Conservation (phyloP, 2,113 vertebrate genomes). For the Neotoma lepida region DNA sequence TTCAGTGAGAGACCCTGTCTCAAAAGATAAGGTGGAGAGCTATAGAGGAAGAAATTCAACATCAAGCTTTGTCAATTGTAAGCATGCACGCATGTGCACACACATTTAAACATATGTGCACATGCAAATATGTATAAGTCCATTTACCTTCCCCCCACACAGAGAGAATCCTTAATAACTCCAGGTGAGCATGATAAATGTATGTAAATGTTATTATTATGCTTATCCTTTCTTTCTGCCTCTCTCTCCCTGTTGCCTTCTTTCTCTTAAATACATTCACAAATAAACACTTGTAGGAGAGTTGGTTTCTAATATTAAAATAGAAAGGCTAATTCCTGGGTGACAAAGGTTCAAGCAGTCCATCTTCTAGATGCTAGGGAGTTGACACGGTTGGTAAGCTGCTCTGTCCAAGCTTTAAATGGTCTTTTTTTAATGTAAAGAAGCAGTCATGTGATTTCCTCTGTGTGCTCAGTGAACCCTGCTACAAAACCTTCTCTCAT, state of each 20-base stretch:
- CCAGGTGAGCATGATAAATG: neutral
- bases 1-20: neutral
- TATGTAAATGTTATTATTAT: neutral
- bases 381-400: neutral
- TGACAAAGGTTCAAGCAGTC: neutral
- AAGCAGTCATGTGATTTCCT: neutral
- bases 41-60: neutral
- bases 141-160: neutral
- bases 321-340: neutral
- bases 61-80: neutral
- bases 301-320: neutral
- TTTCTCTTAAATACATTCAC: neutral
- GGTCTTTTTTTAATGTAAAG: neutral
- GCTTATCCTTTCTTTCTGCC: neutral
- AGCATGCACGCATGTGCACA: neutral
- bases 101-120: neutral
- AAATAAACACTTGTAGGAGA: neutral
- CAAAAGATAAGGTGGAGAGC: neutral
- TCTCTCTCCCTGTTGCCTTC: neutral
- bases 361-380: neutral
- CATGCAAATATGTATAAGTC: neutral
- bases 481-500: neutral
- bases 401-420: neutral
- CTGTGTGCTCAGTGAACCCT: neutral
- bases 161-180: neutral